Percentiles rank a stretch among this genome's conserved stretches.
These are phyloP conservation scores for Sitta europaea DNA, from an alignment of 2,113 vertebrate genomes.

Conservation along the genomic window DNA sequence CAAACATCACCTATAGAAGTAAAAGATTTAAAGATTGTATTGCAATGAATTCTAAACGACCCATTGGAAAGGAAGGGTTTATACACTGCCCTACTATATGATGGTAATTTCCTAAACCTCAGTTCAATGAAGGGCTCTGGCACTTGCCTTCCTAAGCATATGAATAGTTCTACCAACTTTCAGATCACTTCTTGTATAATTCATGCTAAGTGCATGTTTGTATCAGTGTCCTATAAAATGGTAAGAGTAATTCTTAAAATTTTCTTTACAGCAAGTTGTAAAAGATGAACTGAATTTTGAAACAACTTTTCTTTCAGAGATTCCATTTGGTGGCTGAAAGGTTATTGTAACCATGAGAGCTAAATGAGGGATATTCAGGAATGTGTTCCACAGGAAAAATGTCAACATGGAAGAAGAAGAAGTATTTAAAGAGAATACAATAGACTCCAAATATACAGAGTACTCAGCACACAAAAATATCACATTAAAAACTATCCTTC, in stretches of 20 bases:
- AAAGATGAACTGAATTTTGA: background rate
- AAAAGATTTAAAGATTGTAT: background rate
- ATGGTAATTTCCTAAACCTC: background rate
- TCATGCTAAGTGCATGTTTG: background rate
- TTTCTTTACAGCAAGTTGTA: background rate
- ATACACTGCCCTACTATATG: background rate
- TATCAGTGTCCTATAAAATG: background rate
- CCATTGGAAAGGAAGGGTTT: background rate
- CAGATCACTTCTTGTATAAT: background rate
- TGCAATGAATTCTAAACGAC: background rate
- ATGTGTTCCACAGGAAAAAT: background rate
- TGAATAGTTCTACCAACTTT: background rate
- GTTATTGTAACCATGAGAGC: background rate
- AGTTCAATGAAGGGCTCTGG: background rate
- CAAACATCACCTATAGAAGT: background rate
- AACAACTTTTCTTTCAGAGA: background rate
- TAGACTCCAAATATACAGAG: background rate
- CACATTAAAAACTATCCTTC: background rate
- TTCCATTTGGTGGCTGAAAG: background rate
- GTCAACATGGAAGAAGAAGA: background rate
- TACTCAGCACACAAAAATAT: background rate
- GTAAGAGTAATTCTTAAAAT: background rate
- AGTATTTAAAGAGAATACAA: background rate
- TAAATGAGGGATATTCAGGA: background rate
- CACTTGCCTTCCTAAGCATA: background rate